phyloP scores from a whole-genome alignment of 2,113 vertebrate species.

The Anarhynchus alexandrinus region DNA sequence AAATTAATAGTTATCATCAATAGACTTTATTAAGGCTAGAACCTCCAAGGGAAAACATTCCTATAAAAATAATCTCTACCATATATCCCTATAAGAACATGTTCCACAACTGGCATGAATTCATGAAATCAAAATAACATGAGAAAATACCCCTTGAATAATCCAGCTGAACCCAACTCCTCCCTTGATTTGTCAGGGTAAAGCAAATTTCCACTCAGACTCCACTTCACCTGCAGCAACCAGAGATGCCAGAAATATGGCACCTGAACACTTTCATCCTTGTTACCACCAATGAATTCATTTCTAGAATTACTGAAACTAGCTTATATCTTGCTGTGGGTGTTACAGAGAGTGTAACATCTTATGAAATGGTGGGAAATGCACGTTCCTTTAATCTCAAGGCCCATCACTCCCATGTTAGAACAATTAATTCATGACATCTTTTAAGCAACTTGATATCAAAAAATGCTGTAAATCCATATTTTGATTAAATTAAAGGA shows the following conservation, averaged over 20 bases:
- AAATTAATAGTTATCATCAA: not conserved
- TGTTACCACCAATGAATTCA: not conserved
- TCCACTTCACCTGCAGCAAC: not conserved
- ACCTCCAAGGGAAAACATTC: not conserved
- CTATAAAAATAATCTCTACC: not conserved
- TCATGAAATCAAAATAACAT: not conserved
- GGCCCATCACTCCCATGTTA: not conserved
- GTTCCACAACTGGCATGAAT: not conserved
- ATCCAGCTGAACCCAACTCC: not conserved
- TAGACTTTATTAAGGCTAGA: not conserved
- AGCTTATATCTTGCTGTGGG: not conserved
- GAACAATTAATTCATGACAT: not conserved
- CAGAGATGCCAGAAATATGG: not conserved
- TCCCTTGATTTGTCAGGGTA: not conserved
- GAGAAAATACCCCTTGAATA: not conserved
- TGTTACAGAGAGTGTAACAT: not conserved
- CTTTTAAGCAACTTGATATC: not conserved
- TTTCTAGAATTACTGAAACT: not conserved
- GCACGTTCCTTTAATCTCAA: not conserved
- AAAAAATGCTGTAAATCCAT: not conserved
- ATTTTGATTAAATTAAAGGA: not conserved
- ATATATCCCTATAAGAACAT: not conserved
- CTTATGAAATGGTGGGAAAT: not conserved
- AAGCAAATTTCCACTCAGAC: slow-evolving; percentile 8
- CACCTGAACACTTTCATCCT: not conserved